Percentiles rank a stretch among this genome's conserved stretches.
Conservation (phyloP, 2,797 vertebrate genomes). For the Premnoplex brunnescens region DNA sequence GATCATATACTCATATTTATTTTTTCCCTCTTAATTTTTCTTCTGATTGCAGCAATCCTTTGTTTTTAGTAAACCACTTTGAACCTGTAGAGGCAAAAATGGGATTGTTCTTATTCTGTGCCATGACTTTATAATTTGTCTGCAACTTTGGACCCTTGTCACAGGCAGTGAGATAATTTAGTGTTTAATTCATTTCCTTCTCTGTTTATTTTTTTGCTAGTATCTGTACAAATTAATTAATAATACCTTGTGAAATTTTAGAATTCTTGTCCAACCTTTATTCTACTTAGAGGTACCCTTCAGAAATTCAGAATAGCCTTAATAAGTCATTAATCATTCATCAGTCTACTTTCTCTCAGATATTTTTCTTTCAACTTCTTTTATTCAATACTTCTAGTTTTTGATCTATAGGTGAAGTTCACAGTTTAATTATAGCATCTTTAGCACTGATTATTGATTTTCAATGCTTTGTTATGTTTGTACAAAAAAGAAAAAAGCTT, state of each 20-base stretch:
- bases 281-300: not conserved
- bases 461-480: constrained; percentile 17
- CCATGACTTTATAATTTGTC: not conserved
- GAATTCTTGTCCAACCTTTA: not conserved
- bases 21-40: not conserved
- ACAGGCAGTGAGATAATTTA: not conserved
- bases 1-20: not conserved
- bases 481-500: not conserved
- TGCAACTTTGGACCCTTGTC: not conserved
- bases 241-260: not conserved
- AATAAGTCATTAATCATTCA: constrained; percentile 1
- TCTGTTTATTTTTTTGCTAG: not conserved
- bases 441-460: constrained; percentile 36
- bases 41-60: not conserved
- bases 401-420: constrained; percentile 24
- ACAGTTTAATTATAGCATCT: constrained; percentile 28
- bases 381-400: not conserved
- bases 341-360: not conserved
- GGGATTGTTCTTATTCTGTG: not conserved
- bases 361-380: constrained; percentile 19
- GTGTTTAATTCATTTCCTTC: not conserved
- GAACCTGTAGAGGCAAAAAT: not conserved
- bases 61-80: not conserved
- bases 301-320: not conserved
- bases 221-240: not conserved